Conservation (phyloP, 2,888 invertebrate species). For the Drosophila longiperda region DNA sequence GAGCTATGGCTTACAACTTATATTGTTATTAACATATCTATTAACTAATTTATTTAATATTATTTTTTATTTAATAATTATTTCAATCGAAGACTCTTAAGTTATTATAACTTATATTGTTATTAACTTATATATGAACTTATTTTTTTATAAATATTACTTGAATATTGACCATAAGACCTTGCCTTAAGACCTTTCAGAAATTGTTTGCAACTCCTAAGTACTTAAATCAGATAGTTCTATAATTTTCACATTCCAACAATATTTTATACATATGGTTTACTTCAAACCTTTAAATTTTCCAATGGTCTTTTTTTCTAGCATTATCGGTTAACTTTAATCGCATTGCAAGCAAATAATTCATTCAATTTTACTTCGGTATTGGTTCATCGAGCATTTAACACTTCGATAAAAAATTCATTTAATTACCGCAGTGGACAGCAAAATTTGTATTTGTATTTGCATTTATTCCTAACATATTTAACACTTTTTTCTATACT, state of each 20-base stretch:
- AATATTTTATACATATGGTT: not conserved
- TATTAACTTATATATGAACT: not conserved
- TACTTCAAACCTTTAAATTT: not conserved
- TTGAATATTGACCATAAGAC: not conserved
- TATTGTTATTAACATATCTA: too few species aligned
- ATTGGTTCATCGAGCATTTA: conserved; percentile 40
- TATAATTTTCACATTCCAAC: not conserved
- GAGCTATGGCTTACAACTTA: too few species aligned
- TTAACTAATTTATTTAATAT: too few species aligned
- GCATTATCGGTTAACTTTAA: not conserved
- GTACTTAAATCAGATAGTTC: not conserved
- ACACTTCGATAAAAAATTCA: conserved; percentile 45
- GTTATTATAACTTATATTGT: not conserved
- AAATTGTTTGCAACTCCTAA: not conserved
- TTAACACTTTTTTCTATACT: conserved; percentile 66
- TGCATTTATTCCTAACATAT: conserved; percentile 50
- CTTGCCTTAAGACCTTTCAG: not conserved
- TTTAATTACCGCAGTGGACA: conserved; percentile 64
- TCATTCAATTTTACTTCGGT: conserved; percentile 22
- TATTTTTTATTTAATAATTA: too few species aligned
- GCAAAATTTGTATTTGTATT: conserved; percentile 62
- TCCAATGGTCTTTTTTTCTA: not conserved
- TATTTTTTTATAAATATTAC: not conserved
- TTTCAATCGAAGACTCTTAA: not conserved
- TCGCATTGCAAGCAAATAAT: conserved; percentile 16